phyloP scores from a whole-genome alignment of 1,140 invertebrate genomes.

The Lucilia sericata region DNA sequence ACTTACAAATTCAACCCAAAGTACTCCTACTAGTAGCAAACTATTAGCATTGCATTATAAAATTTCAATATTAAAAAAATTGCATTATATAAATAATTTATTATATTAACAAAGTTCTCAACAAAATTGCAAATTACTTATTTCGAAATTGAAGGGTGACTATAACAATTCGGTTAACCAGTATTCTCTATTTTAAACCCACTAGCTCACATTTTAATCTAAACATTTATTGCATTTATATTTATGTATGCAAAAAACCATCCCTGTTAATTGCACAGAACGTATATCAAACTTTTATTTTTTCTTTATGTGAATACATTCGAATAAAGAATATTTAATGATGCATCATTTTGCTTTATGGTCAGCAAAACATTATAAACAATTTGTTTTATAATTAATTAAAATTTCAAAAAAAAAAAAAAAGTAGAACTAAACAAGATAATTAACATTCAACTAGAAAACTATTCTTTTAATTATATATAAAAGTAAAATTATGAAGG shows the following conservation, averaged over 20 bases:
- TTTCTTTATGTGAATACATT: neutral
- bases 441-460: no score
- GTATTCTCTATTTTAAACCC: neutral
- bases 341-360: constrained; percentile 11
- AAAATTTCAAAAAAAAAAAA: neutral
- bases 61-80: no score
- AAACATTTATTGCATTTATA: neutral
- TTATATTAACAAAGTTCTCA: no score
- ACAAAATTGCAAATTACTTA: no score
- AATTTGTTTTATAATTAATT: neutral
- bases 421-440: neutral
- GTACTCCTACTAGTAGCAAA: no score
- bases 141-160: no score
- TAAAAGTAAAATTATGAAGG: no score
- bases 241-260: neutral
- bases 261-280: neutral
- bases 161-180: neutral
- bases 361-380: neutral
- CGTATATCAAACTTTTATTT: neutral
- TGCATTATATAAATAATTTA: no score
- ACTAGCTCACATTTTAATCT: neutral
- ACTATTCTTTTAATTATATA: no score
- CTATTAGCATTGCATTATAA: no score
- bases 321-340: neutral
- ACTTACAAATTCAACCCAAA: no score